A percentile compares a stretch with the other conserved stretches of the same genome.
Conservation (phyloP, 2,888 invertebrate genomes). For the Lepetodrilus schrolli region DNA sequence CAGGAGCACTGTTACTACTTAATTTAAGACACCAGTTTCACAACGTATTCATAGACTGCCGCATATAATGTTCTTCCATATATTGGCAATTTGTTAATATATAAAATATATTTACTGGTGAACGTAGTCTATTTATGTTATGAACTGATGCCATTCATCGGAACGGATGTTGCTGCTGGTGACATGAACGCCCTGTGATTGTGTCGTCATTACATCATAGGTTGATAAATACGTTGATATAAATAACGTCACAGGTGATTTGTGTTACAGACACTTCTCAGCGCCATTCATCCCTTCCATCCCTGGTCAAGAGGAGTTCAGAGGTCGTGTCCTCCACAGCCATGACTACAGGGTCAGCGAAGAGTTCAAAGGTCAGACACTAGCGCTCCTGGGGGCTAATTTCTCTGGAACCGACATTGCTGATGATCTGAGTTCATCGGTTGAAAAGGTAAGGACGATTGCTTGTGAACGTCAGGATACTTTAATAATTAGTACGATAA, state of each 20-base stretch:
- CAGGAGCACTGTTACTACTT: too few relatives aligned
- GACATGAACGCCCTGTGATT: too few relatives aligned
- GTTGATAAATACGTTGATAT: too few relatives aligned
- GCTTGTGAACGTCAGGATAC: too few relatives aligned
- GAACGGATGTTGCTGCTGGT: too few relatives aligned
- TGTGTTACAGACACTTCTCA: slow-evolving; percentile 81
- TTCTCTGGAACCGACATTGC: slow-evolving; percentile 88
- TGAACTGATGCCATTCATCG: too few relatives aligned
- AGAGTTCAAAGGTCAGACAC: slow-evolving; percentile 80
- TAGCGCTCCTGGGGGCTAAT: slow-evolving; percentile 89
- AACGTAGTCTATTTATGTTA: background rate
- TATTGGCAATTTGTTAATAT: background rate
- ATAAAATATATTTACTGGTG: background rate
- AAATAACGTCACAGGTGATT: too few relatives aligned
- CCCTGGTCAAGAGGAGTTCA: slow-evolving; percentile 79
- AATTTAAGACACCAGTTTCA: too few relatives aligned
- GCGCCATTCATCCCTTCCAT: slow-evolving; percentile 84
- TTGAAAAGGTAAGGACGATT: slow-evolving; percentile 74
- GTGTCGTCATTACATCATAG: too few relatives aligned
- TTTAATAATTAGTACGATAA: too few relatives aligned
- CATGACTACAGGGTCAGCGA: slow-evolving; percentile 88
- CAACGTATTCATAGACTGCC: too few relatives aligned
- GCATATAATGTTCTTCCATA: background rate
- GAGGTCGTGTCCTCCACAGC: slow-evolving; percentile 84
- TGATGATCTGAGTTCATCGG: slow-evolving; percentile 79